Evolutionary conservation across 2,888 invertebrate species (phyloP), one percentile per base, ranked within the genome.

Genomic region (Junonia oenone): DNA sequence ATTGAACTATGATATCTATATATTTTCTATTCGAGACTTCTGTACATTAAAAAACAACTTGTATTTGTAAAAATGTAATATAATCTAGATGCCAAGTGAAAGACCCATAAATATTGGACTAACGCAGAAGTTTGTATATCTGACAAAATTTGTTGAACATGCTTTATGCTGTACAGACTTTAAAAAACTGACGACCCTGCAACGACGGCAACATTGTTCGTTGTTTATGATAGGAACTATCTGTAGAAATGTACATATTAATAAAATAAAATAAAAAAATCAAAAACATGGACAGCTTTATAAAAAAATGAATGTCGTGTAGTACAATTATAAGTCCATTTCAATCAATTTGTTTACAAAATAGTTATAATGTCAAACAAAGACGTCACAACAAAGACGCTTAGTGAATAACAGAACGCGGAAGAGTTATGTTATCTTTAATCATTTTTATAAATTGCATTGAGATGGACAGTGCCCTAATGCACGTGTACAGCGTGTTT

Each of bases 401-500:
- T 17, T 11, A 17, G 31, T 38, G 2, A 37, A 17, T 17, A 19
- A 19, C 4, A 19, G 8, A 17, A 0, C 5, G 17, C n/a, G 2
- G 35, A 35, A 35, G 3, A 14, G 13, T 35, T 6, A 38, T 17
- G 17, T 43, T 43, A 26, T 40, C 17, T 2, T 19, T 19, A 1
- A 43, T 26, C 8, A 14, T 45, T 33, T 19, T 14, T 15, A 43
- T 13, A 14, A 17, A 14, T 51, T 43, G 13, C 9, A 43, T 22
- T 31, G 6, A 26, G 19, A 35, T 22, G 35, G 40, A 17, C 26
- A 33, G 31, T 33, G 11, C n/a, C 4, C 31, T 13, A 29, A 27
- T 15, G 8, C 26, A 37, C 33, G 15, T 17, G 22, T 13, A 22
- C 26, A 43, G 50, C 27, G 54, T 46, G 55, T 55, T 50, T 50